Conservation (phyloP, 2,113 vertebrate genomes). For the Psittacula cyanocephala region DNA sequence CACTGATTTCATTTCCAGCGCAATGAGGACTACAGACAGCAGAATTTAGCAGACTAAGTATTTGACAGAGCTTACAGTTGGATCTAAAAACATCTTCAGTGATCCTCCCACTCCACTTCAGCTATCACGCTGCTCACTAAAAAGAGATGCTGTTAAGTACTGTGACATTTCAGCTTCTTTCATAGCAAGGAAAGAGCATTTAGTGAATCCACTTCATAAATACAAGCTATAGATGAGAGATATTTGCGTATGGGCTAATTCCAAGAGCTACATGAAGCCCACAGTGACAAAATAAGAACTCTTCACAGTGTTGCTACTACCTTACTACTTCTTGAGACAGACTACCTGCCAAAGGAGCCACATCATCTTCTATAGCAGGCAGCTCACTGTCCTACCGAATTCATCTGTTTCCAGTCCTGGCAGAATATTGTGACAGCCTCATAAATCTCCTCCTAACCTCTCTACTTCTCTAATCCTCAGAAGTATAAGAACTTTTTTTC, state of each 20-base stretch:
- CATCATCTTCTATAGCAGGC: neutral
- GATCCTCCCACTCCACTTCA: neutral
- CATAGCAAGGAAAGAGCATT: neutral
- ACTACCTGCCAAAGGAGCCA: neutral
- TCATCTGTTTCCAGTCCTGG: neutral
- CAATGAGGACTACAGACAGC: neutral
- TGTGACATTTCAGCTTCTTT: neutral
- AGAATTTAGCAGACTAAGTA: neutral
- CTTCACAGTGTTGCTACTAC: neutral
- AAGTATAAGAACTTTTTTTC: neutral
- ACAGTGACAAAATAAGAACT: neutral
- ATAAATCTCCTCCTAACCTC: slow-evolving; percentile 2
- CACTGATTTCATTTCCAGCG: neutral
- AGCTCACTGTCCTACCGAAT: neutral
- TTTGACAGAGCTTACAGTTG: neutral
- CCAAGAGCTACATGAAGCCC: neutral
- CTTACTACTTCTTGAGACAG: neutral
- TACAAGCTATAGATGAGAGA: accelerated
- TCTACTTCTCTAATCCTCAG: neutral
- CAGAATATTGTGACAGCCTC: neutral
- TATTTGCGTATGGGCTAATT: neutral
- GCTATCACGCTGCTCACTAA: neutral
- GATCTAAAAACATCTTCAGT: neutral
- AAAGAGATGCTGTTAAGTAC: neutral
- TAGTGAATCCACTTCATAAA: neutral